A percentile compares a stretch with the other conserved stretches of the same genome.
phyloP scores from a whole-genome alignment of 2,888 invertebrate species.

The Perizoma affinitatum region DNA sequence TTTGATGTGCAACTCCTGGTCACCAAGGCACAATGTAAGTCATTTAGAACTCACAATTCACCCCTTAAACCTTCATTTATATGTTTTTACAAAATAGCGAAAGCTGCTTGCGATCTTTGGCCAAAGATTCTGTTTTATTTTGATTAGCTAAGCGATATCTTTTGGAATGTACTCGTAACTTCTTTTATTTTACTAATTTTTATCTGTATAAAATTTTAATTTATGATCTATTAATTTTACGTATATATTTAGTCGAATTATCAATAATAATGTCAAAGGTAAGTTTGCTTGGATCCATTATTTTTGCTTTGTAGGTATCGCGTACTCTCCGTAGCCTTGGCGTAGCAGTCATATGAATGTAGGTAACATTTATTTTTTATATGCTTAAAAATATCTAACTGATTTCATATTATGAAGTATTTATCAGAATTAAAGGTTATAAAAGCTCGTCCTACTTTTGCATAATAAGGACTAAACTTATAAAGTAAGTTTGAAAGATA shows the following conservation, averaged over 20 bases:
- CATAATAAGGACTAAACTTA: too few relatives aligned
- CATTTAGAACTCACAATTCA: conserved; percentile 6
- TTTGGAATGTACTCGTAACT: not conserved
- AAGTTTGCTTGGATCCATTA: conserved; percentile 18
- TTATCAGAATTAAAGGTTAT: too few relatives aligned
- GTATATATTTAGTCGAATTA: too few relatives aligned
- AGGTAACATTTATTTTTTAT: conserved; percentile 6
- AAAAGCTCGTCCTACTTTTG: too few relatives aligned
- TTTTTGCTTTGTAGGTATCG: conserved; percentile 22
- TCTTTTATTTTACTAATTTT: not conserved
- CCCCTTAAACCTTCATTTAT: not conserved
- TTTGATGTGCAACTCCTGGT: conserved; percentile 96
- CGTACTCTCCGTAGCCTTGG: conserved; percentile 21
- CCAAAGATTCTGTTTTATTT: conserved; percentile 59
- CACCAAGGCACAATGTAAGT: conserved; percentile 95
- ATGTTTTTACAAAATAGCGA: conserved; percentile 52
- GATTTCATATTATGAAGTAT: not conserved
- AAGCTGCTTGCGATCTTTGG: conserved; percentile 69
- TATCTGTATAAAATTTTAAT: too few relatives aligned
- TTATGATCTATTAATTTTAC: not conserved
- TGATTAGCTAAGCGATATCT: conserved; percentile 25
- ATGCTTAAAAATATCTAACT: not conserved
- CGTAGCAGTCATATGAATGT: conserved; percentile 18
- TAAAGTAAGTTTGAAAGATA: too few relatives aligned
- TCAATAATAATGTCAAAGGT: conserved; percentile 7